Conservation (phyloP, 2,888 invertebrate species). For the Apomyelois bistriatella region DNA sequence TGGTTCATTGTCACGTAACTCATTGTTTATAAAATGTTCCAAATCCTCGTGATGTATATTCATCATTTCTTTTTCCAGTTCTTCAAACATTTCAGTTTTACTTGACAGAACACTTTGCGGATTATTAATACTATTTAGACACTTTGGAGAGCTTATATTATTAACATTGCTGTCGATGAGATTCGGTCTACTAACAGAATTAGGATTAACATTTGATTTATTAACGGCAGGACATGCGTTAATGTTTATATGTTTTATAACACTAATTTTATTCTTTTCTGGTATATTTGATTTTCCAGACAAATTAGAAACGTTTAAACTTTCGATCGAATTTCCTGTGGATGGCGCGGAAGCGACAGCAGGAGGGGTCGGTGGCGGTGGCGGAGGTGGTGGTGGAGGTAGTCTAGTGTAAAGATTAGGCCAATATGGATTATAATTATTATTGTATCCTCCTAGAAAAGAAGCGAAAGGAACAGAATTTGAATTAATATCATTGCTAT, state of each 20-base stretch:
- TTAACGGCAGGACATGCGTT: neutral
- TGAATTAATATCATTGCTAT: neutral
- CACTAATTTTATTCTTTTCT: neutral
- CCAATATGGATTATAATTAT: constrained; percentile 13
- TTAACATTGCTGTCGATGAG: neutral
- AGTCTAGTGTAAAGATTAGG: constrained; percentile 12
- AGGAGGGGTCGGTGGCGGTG: constrained; percentile 14
- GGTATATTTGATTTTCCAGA: neutral
- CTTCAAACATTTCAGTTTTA: constrained; percentile 28
- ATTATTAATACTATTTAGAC: neutral
- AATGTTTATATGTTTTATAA: constrained; percentile 1
- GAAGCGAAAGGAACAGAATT: neutral
- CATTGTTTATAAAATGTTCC: neutral
- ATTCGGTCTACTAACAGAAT: neutral
- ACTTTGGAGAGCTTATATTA: neutral
- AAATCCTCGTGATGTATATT: constrained; percentile 13
- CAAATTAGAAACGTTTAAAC: neutral
- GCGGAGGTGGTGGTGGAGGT: constrained; percentile 16
- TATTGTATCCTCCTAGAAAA: neutral
- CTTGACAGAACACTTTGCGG: constrained; percentile 8
- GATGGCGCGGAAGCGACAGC: constrained; percentile 7
- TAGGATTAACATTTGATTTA: neutral
- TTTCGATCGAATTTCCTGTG: constrained; percentile 6
- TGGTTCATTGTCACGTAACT: neutral
- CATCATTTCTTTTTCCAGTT: constrained; percentile 26